These are phyloP conservation scores for Ariopsis seemanni DNA, from an alignment of 2,113 vertebrate genomes.

Conservation along the genomic window DNA sequence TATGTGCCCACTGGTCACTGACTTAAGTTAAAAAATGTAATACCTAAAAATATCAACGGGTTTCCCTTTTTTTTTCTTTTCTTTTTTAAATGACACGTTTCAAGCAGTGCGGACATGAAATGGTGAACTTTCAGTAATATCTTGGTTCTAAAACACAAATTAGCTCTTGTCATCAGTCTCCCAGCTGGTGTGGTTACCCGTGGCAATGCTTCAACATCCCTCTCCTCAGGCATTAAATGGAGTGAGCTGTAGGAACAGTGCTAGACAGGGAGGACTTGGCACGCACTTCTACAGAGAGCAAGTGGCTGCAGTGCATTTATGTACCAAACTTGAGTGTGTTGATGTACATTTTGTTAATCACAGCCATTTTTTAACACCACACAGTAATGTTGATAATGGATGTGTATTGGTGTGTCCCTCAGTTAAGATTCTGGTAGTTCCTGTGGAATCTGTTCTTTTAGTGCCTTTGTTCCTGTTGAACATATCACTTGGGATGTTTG, in stretches of 20 bases:
- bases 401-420: neutral
- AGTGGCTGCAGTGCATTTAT: conserved; percentile 4
- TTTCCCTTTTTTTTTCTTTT: neutral
- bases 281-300: neutral
- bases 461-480: conserved; percentile 35
- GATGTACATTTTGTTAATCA: neutral
- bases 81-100: conserved; percentile 21
- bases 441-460: conserved; percentile 12
- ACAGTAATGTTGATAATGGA: conserved; percentile 5
- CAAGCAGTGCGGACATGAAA: neutral
- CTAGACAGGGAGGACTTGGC: conserved; percentile 15
- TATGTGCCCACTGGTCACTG: neutral
- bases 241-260: conserved; percentile 30
- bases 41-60: neutral
- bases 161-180: conserved; percentile 50
- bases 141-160: conserved; percentile 44
- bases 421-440: conserved; percentile 16
- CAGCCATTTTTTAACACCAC: conserved; percentile 28
- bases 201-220: conserved; percentile 43
- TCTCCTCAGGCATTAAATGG: conserved; percentile 38
- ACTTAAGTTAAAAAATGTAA: conserved; percentile 2
- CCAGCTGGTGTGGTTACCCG: conserved; percentile 41
- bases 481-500: neutral
- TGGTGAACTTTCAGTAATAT: conserved; percentile 44
- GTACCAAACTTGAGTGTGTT: neutral